A percentile compares a stretch with the other conserved stretches of the same genome.
These are phyloP conservation scores for Dunckerocampus dactyliophorus DNA, from an alignment of 2,113 vertebrate genomes.

Conservation along the genomic window DNA sequence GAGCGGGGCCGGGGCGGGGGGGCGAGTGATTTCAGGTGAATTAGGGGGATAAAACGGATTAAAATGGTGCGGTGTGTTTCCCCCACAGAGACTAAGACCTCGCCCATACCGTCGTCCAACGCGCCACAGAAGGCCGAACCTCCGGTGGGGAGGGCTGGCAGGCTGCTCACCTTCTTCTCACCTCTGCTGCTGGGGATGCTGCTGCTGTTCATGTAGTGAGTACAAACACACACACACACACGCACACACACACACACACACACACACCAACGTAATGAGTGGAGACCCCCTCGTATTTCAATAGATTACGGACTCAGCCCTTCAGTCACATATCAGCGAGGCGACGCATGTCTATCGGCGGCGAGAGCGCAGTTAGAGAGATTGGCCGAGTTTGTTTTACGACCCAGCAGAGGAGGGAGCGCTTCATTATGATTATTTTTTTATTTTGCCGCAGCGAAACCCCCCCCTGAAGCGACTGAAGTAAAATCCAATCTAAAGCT, in stretches of 20 bases:
- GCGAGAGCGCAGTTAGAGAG: constrained; percentile 24
- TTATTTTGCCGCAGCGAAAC: constrained; percentile 6
- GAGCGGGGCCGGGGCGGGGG: background rate
- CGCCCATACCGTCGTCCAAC: constrained; percentile 64
- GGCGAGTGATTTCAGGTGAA: background rate
- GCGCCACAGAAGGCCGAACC: constrained; percentile 57
- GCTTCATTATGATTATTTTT: background rate
- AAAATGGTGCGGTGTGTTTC: constrained; percentile 5
- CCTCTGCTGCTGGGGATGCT: constrained; percentile 64
- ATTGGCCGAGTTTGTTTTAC: constrained; percentile 30
- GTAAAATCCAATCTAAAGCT: constrained; percentile 23
- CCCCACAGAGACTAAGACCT: constrained; percentile 59
- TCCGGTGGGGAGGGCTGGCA: constrained; percentile 58
- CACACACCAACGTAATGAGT: constrained; percentile 17
- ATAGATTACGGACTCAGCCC: constrained; percentile 26
- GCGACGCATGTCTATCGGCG: constrained; percentile 24
- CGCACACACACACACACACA: constrained; percentile 16
- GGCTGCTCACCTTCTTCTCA: constrained; percentile 51
- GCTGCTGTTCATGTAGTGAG: constrained; percentile 67
- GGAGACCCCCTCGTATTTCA: constrained; percentile 15
- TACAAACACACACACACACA: constrained; percentile 10
- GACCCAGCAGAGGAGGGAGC: constrained; percentile 4
- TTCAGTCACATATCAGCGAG: constrained; percentile 29
- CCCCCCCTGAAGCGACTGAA: constrained; percentile 15
- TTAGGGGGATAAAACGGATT: background rate